Percentiles rank a stretch among this genome's conserved stretches.
phyloP scores from a whole-genome alignment of 2,888 invertebrate species.

The Octonoba sinensis region DNA sequence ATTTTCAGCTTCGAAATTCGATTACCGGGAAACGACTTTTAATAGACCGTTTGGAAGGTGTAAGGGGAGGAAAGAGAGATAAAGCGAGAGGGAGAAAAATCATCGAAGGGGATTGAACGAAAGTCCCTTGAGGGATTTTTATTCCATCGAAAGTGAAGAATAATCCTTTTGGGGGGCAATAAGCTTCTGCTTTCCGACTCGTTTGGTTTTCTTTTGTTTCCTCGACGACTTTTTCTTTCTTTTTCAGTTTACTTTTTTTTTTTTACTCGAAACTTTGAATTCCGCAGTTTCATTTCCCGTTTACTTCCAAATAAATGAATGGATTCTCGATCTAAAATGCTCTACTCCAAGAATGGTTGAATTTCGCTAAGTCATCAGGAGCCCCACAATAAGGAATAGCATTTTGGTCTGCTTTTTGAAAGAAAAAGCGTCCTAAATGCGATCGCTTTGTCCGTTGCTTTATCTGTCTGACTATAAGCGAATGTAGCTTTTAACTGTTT shows the following conservation, averaged over 20 bases:
- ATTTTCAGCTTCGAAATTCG: slow-evolving; percentile 53
- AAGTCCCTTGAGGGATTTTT: slow-evolving; percentile 35
- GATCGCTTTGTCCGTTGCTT: no score
- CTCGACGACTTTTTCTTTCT: not conserved
- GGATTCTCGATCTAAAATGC: slow-evolving; percentile 12
- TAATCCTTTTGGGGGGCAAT: slow-evolving; percentile 49
- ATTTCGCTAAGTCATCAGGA: no score
- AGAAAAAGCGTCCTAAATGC: no score
- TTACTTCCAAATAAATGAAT: slow-evolving; percentile 42
- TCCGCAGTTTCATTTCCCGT: slow-evolving; percentile 55
- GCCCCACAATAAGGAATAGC: no score
- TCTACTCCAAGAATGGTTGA: no score
- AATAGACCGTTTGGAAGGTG: slow-evolving; percentile 50
- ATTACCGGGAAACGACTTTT: slow-evolving; percentile 57
- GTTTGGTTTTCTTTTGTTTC: slow-evolving; percentile 41
- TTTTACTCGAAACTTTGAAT: slow-evolving; percentile 23
- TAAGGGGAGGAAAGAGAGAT: slow-evolving; percentile 31
- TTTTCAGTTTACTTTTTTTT: slow-evolving; percentile 13
- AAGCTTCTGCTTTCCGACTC: slow-evolving; percentile 36
- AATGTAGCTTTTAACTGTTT: no score
- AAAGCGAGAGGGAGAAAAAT: slow-evolving; percentile 31
- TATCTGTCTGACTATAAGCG: no score
- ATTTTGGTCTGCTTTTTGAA: no score
- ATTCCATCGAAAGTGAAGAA: slow-evolving; percentile 54
- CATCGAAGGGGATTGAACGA: slow-evolving; percentile 24